These are phyloP conservation scores for Nothobranchius furzeri DNA, from an alignment of 2,113 vertebrate species.

Conservation along the genomic window DNA sequence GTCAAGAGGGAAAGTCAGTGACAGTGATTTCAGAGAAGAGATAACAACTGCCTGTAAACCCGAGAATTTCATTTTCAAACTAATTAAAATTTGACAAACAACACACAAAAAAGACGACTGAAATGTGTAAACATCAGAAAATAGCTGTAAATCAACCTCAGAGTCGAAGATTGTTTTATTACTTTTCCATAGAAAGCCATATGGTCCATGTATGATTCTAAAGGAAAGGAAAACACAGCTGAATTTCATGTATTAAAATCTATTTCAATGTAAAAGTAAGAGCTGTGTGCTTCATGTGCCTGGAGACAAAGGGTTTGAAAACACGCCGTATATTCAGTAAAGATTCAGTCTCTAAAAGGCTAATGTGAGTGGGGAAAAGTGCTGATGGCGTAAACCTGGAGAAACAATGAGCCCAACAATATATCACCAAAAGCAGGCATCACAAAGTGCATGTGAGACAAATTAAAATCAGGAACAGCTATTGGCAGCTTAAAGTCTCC, in stretches of 20 bases:
- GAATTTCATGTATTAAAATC: too few relatives aligned
- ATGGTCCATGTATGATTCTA: too few relatives aligned
- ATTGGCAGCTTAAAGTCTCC: slow-evolving; percentile 13
- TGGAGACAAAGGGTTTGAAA: background rate
- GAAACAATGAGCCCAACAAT: slow-evolving; percentile 1
- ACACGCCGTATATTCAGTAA: background rate
- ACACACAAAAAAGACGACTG: background rate
- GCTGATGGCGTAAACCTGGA: slow-evolving; percentile 3
- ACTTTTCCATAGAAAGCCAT: too few relatives aligned
- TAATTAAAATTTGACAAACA: background rate
- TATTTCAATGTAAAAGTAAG: too few relatives aligned
- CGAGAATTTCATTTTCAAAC: background rate
- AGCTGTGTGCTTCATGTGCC: background rate
- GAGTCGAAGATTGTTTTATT: too few relatives aligned
- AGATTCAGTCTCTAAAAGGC: background rate
- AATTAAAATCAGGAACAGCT: slow-evolving; percentile 25
- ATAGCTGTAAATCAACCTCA: too few relatives aligned
- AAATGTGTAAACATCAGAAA: too few relatives aligned
- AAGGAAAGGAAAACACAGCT: too few relatives aligned
- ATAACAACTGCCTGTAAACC: background rate
- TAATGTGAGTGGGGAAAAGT: background rate
- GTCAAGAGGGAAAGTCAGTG: background rate
- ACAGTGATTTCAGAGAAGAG: background rate
- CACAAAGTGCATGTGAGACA: slow-evolving; percentile 23
- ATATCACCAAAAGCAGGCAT: slow-evolving; percentile 13